Evolutionary conservation across 2,888 invertebrate species (phyloP), one percentile per base, ranked within the genome.

Genomic region (Hypena proboscidalis): DNA sequence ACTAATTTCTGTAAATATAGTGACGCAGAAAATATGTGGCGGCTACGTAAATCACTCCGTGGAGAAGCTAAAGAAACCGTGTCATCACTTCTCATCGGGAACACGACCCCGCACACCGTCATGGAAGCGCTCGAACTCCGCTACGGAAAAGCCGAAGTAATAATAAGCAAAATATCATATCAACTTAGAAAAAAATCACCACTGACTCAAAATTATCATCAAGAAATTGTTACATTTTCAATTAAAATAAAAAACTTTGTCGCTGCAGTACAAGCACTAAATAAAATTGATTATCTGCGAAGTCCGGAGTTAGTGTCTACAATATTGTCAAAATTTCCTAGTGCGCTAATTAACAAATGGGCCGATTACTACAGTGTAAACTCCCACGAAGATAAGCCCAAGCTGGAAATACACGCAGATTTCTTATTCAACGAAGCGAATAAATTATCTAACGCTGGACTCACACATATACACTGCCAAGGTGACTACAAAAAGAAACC

Each of bases 241-340:
- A 26, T 32, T 17, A 39, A 32, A 21, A 20, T 39, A 8, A 31
- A 32, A 4, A 36, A 36, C 6, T 32, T 20, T 3, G 39, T 39
- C n/a, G 19, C 17, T 5, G 19, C 25, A 1, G 6, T 32, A 1
- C n/a, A 3, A 4, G 23, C 30, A 1, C 1, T 23, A 1, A n/a
- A 30, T 11, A 9, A 30, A 9, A 14, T 2, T 3, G 38, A 38
- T n/a, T 39, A 31, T 6, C 14, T 39, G 6, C 15, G 38, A 25
- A 31, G 39, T 15, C 25, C 32, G 1, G 20, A 39, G 13, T n/a
- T 39, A 7, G 1, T 10, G 10, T 5, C 40, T 1, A 31, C 14
- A 3, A n/a, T 40, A 2, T 2, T 33, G 3, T 20, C 40, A 0
- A 40, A 40, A 26, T 5, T 33, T 2, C 33, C 33, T 10, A 40